A percentile compares a stretch with the other conserved stretches of the same genome.
Conservation (phyloP, 2,888 invertebrate species). For the Chloroclysta siterata region DNA sequence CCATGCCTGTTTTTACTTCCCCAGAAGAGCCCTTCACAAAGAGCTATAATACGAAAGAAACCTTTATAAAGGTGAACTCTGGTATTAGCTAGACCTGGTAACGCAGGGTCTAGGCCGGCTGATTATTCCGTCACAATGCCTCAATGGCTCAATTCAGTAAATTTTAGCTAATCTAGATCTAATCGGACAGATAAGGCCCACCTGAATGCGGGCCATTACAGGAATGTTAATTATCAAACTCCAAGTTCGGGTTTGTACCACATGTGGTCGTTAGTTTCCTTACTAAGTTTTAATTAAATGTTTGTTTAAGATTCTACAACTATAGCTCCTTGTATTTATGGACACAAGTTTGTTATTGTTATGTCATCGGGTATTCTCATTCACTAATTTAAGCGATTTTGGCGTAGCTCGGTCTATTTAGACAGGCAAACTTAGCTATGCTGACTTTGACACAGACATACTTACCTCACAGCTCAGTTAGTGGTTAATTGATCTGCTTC, state of each 20-base stretch:
- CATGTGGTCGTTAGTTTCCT: slow-evolving; percentile 47
- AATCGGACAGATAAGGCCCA: slow-evolving; percentile 59
- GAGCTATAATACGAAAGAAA: too few relatives aligned
- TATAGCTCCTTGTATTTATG: slow-evolving; percentile 42
- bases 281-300: slow-evolving; percentile 55
- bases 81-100: too few relatives aligned
- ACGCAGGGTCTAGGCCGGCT: too few relatives aligned
- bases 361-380: slow-evolving; percentile 6
- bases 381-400: not conserved
- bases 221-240: slow-evolving; percentile 62
- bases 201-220: slow-evolving; percentile 53
- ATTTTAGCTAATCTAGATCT: slow-evolving; percentile 53
- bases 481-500: too few relatives aligned
- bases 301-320: slow-evolving; percentile 47
- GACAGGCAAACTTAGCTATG: not conserved
- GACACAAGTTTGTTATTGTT: slow-evolving; percentile 21
- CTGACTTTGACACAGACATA: too few relatives aligned
- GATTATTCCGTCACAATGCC: not conserved
- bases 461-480: too few relatives aligned
- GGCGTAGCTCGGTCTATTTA: not conserved
- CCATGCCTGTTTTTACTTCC: too few relatives aligned
- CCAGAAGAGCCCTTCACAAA: too few relatives aligned
- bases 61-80: too few relatives aligned
- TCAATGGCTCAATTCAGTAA: too few relatives aligned
- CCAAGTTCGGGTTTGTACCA: slow-evolving; percentile 44